phyloP scores from a whole-genome alignment of 2,113 vertebrate species.

The Orientallactaga bullata region DNA sequence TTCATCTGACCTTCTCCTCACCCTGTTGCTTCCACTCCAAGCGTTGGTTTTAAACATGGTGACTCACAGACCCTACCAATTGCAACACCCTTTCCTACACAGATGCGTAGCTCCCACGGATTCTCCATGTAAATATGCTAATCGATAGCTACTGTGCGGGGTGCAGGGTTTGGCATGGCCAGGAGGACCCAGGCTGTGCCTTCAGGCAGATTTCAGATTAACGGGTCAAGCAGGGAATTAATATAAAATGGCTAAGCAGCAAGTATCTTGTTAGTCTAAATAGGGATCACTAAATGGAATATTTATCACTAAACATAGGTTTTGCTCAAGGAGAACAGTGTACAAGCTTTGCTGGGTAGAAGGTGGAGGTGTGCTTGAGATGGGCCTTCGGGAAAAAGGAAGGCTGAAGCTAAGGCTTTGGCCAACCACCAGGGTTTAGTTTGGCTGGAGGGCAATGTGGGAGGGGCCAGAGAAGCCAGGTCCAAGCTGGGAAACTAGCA shows the following conservation, averaged over 20 bases:
- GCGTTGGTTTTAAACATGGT: slow-evolving; percentile 1
- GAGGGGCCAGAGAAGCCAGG: neutral
- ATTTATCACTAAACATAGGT: too few relatives aligned
- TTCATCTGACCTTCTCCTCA: slow-evolving; percentile 27
- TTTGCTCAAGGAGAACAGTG: neutral
- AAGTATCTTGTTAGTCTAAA: neutral
- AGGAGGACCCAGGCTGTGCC: neutral
- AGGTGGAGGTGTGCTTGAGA: neutral
- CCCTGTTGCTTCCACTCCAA: neutral
- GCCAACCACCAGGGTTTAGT: neutral
- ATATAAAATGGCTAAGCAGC: neutral
- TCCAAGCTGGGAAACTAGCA: neutral
- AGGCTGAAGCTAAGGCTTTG: neutral
- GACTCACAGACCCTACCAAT: slow-evolving; percentile 5
- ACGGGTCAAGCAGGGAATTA: neutral
- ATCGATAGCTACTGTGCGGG: neutral
- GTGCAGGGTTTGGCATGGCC: neutral
- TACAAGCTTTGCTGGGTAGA: too few relatives aligned
- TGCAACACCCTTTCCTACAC: neutral
- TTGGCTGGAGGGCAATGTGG: neutral
- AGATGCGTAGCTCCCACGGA: neutral
- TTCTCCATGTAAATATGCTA: neutral
- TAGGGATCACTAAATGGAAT: neutral
- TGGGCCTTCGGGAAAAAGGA: neutral
- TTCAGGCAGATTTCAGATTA: neutral